These are phyloP conservation scores for Camptogramma bilineatum DNA, from an alignment of 2,888 invertebrate genomes.

Conservation along the genomic window DNA sequence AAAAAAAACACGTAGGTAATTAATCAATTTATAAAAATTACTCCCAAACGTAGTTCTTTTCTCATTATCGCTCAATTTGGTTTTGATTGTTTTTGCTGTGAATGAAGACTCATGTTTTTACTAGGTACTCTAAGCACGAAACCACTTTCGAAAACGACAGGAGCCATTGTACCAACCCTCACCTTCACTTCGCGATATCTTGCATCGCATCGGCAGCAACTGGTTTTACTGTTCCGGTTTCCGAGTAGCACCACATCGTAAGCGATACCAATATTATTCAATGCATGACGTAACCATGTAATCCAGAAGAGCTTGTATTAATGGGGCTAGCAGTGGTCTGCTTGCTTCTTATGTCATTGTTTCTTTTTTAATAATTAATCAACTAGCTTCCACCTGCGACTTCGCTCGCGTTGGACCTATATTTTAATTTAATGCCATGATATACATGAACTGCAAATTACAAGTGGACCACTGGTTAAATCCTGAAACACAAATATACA, in stretches of 20 bases:
- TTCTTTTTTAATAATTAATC: neutral
- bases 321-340: neutral
- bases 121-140: neutral
- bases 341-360: neutral
- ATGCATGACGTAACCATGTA: slow-evolving; percentile 21
- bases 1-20: too few relatives aligned
- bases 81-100: neutral
- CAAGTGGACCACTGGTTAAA: too few relatives aligned
- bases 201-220: slow-evolving; percentile 19
- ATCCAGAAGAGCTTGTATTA: slow-evolving; percentile 12
- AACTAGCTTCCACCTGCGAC: neutral
- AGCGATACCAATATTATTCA: slow-evolving; percentile 28
- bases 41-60: too few relatives aligned
- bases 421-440: too few relatives aligned
- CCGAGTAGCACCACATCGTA: slow-evolving; percentile 14
- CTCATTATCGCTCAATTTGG: too few relatives aligned
- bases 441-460: too few relatives aligned
- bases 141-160: slow-evolving; percentile 6
- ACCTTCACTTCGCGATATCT: slow-evolving; percentile 26
- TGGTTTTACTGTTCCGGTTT: slow-evolving; percentile 25
- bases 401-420: neutral
- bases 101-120: neutral
- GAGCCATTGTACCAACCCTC: slow-evolving; percentile 2
- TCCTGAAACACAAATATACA: too few relatives aligned
- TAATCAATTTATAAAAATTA: too few relatives aligned